These are phyloP conservation scores for Galeruca laticollis DNA, from an alignment of 2,888 invertebrate genomes.

Conservation along the genomic window DNA sequence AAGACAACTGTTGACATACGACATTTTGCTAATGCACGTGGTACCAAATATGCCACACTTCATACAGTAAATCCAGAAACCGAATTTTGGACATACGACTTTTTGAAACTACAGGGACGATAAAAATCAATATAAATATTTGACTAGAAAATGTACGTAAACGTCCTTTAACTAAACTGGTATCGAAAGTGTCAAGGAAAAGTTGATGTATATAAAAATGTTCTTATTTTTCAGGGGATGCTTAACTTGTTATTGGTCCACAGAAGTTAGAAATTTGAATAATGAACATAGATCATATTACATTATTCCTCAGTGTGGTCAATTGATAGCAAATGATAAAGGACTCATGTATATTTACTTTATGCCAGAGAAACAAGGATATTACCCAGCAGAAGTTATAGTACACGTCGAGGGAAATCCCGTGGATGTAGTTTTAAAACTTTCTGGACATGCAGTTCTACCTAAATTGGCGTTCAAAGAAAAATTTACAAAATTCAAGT, in stretches of 20 bases:
- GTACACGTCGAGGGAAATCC: constrained; percentile 69
- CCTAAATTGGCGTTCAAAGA: constrained; percentile 70
- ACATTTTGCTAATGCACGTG: no score
- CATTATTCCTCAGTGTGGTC: constrained; percentile 65
- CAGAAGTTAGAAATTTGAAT: constrained; percentile 63
- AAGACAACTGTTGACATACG: no score
- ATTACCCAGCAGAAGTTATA: constrained; percentile 58
- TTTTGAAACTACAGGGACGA: no score
- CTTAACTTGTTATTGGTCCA: constrained; percentile 71
- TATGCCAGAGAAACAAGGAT: constrained; percentile 69
- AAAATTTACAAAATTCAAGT: constrained; percentile 70
- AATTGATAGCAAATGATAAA: constrained; percentile 68
- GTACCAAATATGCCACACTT: no score
- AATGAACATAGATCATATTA: constrained; percentile 52
- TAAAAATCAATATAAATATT: no score
- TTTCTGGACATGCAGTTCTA: constrained; percentile 70
- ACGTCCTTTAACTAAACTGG: no score
- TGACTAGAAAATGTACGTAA: no score
- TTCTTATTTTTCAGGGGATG: constrained; percentile 67
- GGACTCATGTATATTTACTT: constrained; percentile 71
- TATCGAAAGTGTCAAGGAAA: no score
- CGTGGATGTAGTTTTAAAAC: constrained; percentile 62
- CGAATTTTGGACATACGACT: no score
- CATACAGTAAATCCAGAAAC: no score
- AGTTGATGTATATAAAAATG: no score